phyloP scores from a whole-genome alignment of 2,797 vertebrate species.

The Labeo calbasu region DNA sequence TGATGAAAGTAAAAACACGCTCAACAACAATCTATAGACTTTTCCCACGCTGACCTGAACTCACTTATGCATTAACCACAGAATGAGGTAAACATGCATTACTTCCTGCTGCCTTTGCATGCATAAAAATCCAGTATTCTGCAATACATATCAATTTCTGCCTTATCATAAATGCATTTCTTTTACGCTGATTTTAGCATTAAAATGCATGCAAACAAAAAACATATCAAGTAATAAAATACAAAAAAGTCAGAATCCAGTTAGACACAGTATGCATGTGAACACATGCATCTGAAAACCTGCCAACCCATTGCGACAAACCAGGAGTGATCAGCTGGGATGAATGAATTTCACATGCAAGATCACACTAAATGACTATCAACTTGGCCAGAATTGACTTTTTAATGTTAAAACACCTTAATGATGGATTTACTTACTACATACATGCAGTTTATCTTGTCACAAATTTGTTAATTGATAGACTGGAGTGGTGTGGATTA shows the following conservation, averaged over 20 bases:
- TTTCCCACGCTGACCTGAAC: not conserved
- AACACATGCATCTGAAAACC: slow-evolving; percentile 3
- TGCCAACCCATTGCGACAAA: not conserved
- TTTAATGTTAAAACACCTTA: not conserved
- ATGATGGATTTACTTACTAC: not conserved
- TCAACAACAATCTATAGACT: not conserved
- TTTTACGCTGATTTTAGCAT: not conserved
- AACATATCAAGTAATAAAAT: too few relatives aligned
- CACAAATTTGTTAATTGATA: not conserved
- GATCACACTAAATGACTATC: not conserved
- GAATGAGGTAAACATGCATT: not conserved
- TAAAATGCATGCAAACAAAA: not conserved
- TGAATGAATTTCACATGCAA: not conserved
- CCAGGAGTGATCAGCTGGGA: not conserved
- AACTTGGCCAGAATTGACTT: not conserved
- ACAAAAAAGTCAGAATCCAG: not conserved
- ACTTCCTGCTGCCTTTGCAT: not conserved
- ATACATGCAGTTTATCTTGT: not conserved
- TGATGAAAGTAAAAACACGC: not conserved
- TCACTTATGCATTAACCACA: not conserved
- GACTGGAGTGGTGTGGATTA: too few relatives aligned
- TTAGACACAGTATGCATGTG: not conserved
- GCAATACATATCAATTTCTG: not conserved
- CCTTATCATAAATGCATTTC: not conserved
- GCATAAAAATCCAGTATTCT: not conserved